Conservation (phyloP, 2,113 vertebrate genomes). For the Micromys minutus region DNA sequence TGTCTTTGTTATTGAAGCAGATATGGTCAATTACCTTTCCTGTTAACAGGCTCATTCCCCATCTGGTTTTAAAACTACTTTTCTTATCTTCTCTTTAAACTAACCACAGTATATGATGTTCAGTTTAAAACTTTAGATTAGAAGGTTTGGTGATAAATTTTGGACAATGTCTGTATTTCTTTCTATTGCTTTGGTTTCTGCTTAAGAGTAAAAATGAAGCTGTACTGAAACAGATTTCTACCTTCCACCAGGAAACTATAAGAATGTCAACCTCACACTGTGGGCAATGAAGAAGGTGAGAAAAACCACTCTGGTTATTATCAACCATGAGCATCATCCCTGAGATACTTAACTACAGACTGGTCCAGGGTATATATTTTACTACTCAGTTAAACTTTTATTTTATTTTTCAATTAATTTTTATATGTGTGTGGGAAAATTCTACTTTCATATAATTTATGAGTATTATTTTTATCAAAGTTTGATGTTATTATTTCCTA, state of each 20-base stretch:
- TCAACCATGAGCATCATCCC: background rate
- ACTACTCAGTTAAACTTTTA: background rate
- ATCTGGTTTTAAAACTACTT: background rate
- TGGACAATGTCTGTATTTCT: background rate
- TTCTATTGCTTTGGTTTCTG: constrained; percentile 2
- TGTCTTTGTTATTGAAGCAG: background rate
- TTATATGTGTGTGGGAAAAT: background rate
- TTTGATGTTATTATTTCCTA: background rate
- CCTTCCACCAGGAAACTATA: background rate
- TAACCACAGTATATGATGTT: background rate
- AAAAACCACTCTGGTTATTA: background rate
- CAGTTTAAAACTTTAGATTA: background rate
- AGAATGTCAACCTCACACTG: background rate
- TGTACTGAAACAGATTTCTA: background rate
- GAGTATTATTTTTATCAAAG: background rate
- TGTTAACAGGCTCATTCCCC: background rate
- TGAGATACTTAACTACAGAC: background rate
- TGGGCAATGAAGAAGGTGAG: background rate
- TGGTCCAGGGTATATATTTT: background rate
- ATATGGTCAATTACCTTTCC: background rate
- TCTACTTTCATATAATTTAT: background rate
- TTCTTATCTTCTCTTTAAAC: constrained; percentile 24
- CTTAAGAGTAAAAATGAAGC: background rate
- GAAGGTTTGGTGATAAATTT: background rate
- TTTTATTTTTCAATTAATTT: background rate